These are phyloP conservation scores for Panzeria rudis DNA, from an alignment of 2,888 invertebrate genomes.

Conservation along the genomic window DNA sequence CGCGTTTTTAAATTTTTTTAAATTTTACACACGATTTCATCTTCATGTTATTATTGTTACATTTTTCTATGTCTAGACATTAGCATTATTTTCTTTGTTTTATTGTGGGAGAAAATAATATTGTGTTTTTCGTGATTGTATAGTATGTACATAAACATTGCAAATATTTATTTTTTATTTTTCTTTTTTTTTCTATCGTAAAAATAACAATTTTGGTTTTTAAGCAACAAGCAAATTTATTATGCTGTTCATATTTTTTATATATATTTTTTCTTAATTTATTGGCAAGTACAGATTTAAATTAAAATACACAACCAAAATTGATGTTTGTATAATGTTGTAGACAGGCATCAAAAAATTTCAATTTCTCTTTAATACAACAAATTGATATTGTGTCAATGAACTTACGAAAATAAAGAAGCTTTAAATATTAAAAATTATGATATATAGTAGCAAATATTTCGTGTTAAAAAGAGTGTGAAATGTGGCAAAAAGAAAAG, in stretches of 20 bases:
- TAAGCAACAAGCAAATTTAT: background rate
- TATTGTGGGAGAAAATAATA: background rate
- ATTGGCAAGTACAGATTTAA: background rate
- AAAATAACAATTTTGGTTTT: background rate
- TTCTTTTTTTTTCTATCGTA: background rate
- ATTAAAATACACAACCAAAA: background rate
- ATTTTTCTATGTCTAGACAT: conserved; percentile 49
- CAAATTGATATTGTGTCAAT: background rate
- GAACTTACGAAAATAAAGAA: background rate
- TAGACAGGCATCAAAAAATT: background rate
- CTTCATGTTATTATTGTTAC: background rate
- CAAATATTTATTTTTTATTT: background rate
- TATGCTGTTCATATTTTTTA: background rate
- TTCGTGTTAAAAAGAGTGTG: too few relatives aligned
- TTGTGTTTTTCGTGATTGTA: background rate
- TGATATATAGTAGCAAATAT: too few relatives aligned
- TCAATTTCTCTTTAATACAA: background rate
- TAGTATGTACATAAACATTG: background rate
- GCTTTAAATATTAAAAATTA: too few relatives aligned
- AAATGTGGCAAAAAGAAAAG: too few relatives aligned
- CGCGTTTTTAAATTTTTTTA: conserved; percentile 6
- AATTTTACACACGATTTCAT: conserved; percentile 35
- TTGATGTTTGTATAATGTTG: background rate
- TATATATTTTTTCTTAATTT: background rate
- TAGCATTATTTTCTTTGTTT: conserved; percentile 19